phyloP scores from a whole-genome alignment of 2,888 invertebrate species.

The Selenia dentaria region DNA sequence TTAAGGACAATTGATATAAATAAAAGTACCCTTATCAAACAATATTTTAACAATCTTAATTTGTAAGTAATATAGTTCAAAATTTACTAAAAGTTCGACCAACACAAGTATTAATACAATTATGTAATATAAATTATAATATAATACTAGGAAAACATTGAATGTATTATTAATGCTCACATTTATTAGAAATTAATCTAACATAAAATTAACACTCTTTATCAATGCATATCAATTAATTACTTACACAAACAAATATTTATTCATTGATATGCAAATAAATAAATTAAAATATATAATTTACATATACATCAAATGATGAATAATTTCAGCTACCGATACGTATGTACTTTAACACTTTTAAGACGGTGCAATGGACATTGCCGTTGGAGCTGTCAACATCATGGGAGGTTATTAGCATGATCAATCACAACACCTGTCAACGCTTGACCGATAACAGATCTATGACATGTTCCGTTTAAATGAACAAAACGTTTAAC shows the following conservation, averaged over 20 bases:
- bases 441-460: constrained; percentile 31
- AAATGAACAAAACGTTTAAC: constrained; percentile 21
- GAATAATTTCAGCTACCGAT: constrained; percentile 1
- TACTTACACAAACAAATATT: neutral
- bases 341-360: constrained; percentile 17
- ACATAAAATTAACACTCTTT: too few relatives aligned
- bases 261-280: neutral
- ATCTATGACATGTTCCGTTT: constrained; percentile 34
- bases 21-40: too few relatives aligned
- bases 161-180: too few relatives aligned
- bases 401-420: constrained; percentile 32
- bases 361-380: constrained; percentile 29
- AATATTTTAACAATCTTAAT: too few relatives aligned
- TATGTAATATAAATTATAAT: too few relatives aligned
- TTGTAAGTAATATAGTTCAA: too few relatives aligned
- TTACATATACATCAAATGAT: neutral
- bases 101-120: too few relatives aligned
- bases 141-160: too few relatives aligned
- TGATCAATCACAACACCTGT: constrained; percentile 36
- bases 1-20: too few relatives aligned
- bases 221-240: neutral
- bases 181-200: neutral
- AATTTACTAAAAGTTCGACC: too few relatives aligned
- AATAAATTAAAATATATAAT: constrained; percentile 1
- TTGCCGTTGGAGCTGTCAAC: constrained; percentile 31